phyloP scores from a whole-genome alignment of 2,113 vertebrate genomes.

The Nothoprocta perdicaria region DNA sequence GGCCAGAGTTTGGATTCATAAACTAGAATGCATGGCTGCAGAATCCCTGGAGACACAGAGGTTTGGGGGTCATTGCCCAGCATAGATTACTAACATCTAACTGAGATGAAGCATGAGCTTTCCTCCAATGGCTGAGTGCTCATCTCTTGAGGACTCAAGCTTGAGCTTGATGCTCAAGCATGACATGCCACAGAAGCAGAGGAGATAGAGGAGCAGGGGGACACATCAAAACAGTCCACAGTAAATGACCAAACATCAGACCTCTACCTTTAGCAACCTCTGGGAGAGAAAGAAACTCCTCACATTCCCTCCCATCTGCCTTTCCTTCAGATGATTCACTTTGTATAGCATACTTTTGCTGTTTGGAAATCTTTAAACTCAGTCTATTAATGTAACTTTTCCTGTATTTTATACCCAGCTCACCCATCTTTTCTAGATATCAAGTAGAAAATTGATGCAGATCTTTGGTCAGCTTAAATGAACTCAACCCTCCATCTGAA shows the following conservation, averaged over 20 bases:
- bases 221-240: not conserved
- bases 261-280: not conserved
- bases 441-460: not conserved
- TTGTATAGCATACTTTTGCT: not conserved
- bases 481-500: not conserved
- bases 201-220: rapidly evolving
- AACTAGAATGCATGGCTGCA: not conserved
- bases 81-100: not conserved
- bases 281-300: not conserved
- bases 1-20: not conserved
- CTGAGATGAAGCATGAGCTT: too few species aligned
- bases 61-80: not conserved
- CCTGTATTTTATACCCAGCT: not conserved
- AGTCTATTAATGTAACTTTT: not conserved
- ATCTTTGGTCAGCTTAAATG: not conserved
- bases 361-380: not conserved
- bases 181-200: not conserved
- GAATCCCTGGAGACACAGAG: too few species aligned
- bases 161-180: not conserved
- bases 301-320: not conserved
- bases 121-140: not conserved
- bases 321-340: not conserved
- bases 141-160: not conserved
- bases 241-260: not conserved
- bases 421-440: not conserved